Evolutionary conservation across 2,888 invertebrate genomes (phyloP).

Genomic region (Papilio protenor): DNA sequence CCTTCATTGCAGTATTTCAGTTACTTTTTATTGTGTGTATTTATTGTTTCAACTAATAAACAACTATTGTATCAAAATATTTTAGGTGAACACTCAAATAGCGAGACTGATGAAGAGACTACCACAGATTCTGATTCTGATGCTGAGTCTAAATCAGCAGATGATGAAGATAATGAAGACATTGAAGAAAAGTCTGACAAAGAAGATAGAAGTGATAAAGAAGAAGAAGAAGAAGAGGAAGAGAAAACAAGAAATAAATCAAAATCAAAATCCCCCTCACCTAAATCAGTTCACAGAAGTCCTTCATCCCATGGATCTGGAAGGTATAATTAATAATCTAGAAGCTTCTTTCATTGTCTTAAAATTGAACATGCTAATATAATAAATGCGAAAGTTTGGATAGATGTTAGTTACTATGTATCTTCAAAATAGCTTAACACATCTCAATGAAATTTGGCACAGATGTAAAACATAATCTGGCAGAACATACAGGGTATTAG

Average conservation of each 20-base stretch:
- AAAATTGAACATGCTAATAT: not conserved
- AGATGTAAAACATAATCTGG: too few species aligned
- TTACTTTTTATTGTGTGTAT: not conserved
- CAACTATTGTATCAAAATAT: conserved; percentile 38
- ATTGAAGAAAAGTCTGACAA: conserved; percentile 63
- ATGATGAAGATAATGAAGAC: conserved; percentile 69
- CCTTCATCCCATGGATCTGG: conserved; percentile 72
- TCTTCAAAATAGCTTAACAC: too few species aligned
- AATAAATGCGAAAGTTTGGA: too few species aligned
- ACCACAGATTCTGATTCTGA: conserved; percentile 66
- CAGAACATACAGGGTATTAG: too few species aligned
- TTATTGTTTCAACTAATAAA: not conserved
- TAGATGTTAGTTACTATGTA: too few species aligned
- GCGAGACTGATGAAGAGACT: conserved; percentile 81
- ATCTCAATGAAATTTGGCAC: too few species aligned
- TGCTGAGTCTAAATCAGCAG: conserved; percentile 74
- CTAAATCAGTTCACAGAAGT: conserved; percentile 64
- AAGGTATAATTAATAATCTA: conserved; percentile 57
- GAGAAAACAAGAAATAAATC: conserved; percentile 51
- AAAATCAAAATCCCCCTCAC: conserved; percentile 68
- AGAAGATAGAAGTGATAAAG: conserved; percentile 70
- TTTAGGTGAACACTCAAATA: conserved; percentile 77
- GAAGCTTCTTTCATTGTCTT: not conserved
- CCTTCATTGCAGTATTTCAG: not conserved
- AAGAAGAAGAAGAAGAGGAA: conserved; percentile 56